Evolutionary conservation across 2,888 invertebrate genomes (phyloP).

Genomic region (Chrysolina haemoptera): DNA sequence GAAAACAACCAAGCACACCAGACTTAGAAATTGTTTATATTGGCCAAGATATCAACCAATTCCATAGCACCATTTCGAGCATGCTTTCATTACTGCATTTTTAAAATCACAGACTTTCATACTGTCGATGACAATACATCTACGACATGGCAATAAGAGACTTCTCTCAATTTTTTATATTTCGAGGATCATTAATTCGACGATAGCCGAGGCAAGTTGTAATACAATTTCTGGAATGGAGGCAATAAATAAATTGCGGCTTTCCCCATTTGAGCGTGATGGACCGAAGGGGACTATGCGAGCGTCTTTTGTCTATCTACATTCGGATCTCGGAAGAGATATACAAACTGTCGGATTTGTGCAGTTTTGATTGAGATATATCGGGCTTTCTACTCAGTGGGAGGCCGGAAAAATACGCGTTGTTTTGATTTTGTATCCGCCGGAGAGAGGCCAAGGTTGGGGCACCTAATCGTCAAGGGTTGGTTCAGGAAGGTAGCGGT

Average conservation of each 20-base stretch:
- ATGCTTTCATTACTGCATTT: too few species aligned
- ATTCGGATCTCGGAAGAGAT: slow-evolving; percentile 57
- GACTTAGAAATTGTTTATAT: too few species aligned
- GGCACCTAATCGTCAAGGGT: background rate
- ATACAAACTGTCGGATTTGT: slow-evolving; percentile 63
- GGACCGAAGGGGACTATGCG: slow-evolving; percentile 51
- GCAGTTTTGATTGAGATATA: slow-evolving; percentile 62
- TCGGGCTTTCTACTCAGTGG: slow-evolving; percentile 57
- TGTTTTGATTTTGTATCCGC: slow-evolving; percentile 54
- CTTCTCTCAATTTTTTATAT: slow-evolving; percentile 48
- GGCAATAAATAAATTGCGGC: slow-evolving; percentile 62
- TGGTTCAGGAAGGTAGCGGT: background rate
- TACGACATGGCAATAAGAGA: background rate
- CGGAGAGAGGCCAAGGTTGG: slow-evolving; percentile 26
- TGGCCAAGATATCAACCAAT: too few species aligned
- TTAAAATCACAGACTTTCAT: too few species aligned
- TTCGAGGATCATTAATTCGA: slow-evolving; percentile 54
- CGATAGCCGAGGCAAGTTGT: slow-evolving; percentile 47
- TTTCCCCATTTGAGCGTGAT: slow-evolving; percentile 58
- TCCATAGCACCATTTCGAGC: too few species aligned
- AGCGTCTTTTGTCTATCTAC: slow-evolving; percentile 59
- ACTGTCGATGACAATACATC: slow-evolving; percentile 18
- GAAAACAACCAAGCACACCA: too few species aligned
- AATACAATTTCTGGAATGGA: slow-evolving; percentile 52
- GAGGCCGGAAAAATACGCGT: slow-evolving; percentile 48